A percentile compares a stretch with the other conserved stretches of the same genome.
Conservation (phyloP, 2,888 invertebrate genomes). For the Dorcus hopei region DNA sequence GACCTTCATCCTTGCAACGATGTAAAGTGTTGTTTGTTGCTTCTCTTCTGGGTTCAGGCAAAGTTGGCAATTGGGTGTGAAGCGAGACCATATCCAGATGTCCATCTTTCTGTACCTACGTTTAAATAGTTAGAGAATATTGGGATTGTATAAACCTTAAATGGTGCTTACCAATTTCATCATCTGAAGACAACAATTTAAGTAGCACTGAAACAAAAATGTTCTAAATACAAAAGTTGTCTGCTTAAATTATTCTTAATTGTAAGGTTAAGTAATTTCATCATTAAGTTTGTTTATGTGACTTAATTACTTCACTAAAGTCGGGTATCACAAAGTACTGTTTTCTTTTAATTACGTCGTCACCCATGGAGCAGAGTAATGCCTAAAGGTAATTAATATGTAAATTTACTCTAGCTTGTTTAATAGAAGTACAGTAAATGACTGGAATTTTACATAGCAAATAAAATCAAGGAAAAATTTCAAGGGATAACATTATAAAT, state of each 20-base stretch:
- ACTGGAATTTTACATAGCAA: no score
- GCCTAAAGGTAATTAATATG: no score
- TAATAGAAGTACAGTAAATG: no score
- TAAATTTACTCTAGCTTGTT: no score
- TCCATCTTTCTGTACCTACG: constrained; percentile 37
- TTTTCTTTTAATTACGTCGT: not conserved
- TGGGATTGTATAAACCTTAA: not conserved
- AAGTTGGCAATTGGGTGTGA: constrained; percentile 4
- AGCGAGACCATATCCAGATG: constrained; percentile 5
- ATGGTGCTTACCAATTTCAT: constrained; percentile 13
- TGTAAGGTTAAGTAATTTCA: not conserved
- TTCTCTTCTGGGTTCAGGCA: constrained; percentile 49
- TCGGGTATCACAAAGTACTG: no score
- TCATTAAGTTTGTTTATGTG: not conserved
- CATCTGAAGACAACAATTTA: constrained; percentile 13
- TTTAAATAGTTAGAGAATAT: not conserved
- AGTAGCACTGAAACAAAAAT: constrained; percentile 11
- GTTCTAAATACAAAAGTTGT: not conserved
- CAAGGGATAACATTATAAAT: no score
- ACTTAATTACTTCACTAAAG: no score
- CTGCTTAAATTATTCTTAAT: not conserved
- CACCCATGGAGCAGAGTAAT: not conserved
- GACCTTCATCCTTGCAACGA: constrained; percentile 54
- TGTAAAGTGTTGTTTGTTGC: constrained; percentile 49
- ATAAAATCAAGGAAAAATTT: no score